Evolutionary conservation across 2,888 invertebrate genomes (phyloP), one percentile per base, ranked within the genome.

Genomic region (Agrypnus murinus): DNA sequence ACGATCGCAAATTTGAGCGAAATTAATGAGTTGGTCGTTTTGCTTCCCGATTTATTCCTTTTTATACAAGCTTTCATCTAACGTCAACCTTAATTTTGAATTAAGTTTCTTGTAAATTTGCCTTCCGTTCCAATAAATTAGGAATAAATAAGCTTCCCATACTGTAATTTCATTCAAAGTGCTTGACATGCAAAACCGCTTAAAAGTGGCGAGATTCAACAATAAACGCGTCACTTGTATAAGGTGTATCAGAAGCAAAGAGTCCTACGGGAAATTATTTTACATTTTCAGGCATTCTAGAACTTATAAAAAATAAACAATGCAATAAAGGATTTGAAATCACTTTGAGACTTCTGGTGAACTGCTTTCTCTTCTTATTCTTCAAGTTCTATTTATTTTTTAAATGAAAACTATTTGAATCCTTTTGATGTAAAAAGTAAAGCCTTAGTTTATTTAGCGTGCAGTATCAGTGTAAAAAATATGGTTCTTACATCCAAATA

Each of bases 1-100:
- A 12, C 57, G 38, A 38, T 57, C 57, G 36, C 57, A 19, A 57
- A 40, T 57, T 57, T 38, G 19, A 12, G 38, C 19, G 19, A 57
- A 57, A 57, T 57, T 57, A 57, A 57, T 57, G 40, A 57, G 40
- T 38, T 40, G 34, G 32, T 34, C 32, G 46, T 46, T 46, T 46
- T 46, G 53, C 53, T 53, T 34, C 53, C 34, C 32, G 53, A 53
- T 34, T 53, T 53, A 17, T 53, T 53, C 53, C 34, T 12, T 53
- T 25, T 34, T 53, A 25, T 46, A 25, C 34, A 34, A 14, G 12
- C n/a, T 53, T 53, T 53, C 53, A 15, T 34, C 32, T 34, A 53
- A 34, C 34, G 53, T 34, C 34, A 34, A 32, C 34, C 9, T 10
- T n/a, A 36, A 53, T 53, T 53, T 15, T 36, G 14, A 38, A 55